These are phyloP conservation scores for Sebastiscus tertius DNA, from an alignment of 2,797 vertebrate species.

Conservation along the genomic window DNA sequence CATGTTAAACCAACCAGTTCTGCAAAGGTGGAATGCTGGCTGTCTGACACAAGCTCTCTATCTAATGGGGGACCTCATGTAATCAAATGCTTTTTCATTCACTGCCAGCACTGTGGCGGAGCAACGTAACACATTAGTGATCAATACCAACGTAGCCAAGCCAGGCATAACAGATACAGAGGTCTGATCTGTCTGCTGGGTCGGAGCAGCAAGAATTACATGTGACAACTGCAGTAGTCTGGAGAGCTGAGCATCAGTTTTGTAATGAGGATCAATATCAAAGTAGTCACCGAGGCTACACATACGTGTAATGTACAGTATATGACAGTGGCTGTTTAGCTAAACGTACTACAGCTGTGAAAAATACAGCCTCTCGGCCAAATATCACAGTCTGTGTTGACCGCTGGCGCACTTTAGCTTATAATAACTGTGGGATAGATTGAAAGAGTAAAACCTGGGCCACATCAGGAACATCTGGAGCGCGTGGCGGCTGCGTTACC, in stretches of 20 bases:
- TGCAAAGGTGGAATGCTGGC: neutral
- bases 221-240: neutral
- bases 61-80: neutral
- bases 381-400: constrained; percentile 1
- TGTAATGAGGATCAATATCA: constrained; percentile 26
- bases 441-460: too few species aligned
- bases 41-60: neutral
- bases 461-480: too few species aligned
- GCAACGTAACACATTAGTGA: constrained; percentile 30
- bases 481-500: too few species aligned
- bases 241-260: neutral
- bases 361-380: neutral
- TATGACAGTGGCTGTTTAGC: neutral
- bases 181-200: constrained; percentile 1
- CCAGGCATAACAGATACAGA: constrained; percentile 5
- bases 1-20: neutral
- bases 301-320: neutral
- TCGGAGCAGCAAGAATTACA: constrained; percentile 7
- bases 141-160: constrained; percentile 24
- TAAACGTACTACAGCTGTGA: neutral
- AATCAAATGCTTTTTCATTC: constrained; percentile 27
- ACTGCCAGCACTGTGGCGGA: constrained; percentile 7
- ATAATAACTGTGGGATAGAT: neutral
- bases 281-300: neutral
- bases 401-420: neutral